phyloP scores from a whole-genome alignment of 2,888 invertebrate species.

The Trachelus troglodyta region DNA sequence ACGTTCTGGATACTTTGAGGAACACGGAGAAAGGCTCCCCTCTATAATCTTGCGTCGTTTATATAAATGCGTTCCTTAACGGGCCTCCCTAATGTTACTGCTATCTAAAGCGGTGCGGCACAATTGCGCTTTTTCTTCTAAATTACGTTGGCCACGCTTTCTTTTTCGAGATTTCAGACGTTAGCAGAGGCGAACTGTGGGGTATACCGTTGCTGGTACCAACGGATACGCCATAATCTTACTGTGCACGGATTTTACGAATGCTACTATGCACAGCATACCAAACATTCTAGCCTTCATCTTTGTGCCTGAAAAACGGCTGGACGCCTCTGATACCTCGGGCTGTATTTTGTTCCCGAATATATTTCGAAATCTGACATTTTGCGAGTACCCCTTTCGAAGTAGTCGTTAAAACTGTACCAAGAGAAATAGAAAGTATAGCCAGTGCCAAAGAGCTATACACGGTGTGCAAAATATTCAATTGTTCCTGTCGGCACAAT shows the following conservation, averaged over 20 bases:
- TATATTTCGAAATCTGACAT: neutral
- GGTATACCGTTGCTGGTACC: neutral
- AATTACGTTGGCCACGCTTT: slow-evolving; percentile 5
- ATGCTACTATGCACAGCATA: neutral
- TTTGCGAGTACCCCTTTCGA: neutral
- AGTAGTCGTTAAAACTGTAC: neutral
- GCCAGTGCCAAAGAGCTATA: neutral
- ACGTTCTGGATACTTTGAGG: slow-evolving; percentile 3
- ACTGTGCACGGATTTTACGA: neutral
- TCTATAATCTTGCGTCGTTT: slow-evolving; percentile 20
- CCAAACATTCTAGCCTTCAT: neutral
- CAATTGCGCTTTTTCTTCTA: slow-evolving; percentile 7
- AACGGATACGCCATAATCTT: neutral
- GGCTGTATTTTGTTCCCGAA: neutral
- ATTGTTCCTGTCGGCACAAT: neutral
- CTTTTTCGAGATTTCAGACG: neutral
- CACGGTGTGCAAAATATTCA: neutral
- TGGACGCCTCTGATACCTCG: neutral
- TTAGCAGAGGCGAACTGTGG: neutral
- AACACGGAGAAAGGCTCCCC: slow-evolving; percentile 3
- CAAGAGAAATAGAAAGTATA: neutral
- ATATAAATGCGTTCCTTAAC: slow-evolving; percentile 17
- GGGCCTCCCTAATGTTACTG: slow-evolving; percentile 15
- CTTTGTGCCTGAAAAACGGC: neutral
- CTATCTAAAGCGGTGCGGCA: slow-evolving; percentile 1